Conservation (phyloP, 2,888 invertebrate species). For the Epicampocera succincta region DNA sequence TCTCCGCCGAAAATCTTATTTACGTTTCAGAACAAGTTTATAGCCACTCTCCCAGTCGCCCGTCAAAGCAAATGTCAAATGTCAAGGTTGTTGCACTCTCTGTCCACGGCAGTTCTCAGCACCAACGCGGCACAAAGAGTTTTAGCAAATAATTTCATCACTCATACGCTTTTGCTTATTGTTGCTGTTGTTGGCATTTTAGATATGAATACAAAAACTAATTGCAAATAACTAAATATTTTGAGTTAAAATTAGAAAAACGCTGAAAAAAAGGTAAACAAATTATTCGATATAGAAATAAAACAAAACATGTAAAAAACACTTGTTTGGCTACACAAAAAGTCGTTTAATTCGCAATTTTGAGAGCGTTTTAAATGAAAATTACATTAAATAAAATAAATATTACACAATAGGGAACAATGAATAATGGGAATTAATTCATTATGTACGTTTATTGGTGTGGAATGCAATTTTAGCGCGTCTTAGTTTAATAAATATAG, state of each 20-base stretch:
- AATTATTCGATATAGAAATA: background rate
- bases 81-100: constrained; percentile 36
- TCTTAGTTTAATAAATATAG: no score
- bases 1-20: constrained; percentile 3
- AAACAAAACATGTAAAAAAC: constrained; percentile 5
- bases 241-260: constrained; percentile 24
- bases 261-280: constrained; percentile 16
- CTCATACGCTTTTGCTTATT: constrained; percentile 27
- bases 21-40: constrained; percentile 28
- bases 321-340: constrained; percentile 28
- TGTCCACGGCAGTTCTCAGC: no score
- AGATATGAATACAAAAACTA: background rate
- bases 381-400: background rate
- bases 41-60: constrained; percentile 3
- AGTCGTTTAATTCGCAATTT: background rate
- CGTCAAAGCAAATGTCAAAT: constrained; percentile 8
- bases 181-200: background rate
- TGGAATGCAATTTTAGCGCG: no score
- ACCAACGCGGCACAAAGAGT: background rate
- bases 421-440: no score
- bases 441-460: no score
- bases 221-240: constrained; percentile 37
- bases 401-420: no score
- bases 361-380: background rate
- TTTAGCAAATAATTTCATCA: constrained; percentile 17